Percentiles rank a stretch among this genome's conserved stretches.
Conservation (phyloP, 2,797 vertebrate species). For the Calcarius lapponicus region DNA sequence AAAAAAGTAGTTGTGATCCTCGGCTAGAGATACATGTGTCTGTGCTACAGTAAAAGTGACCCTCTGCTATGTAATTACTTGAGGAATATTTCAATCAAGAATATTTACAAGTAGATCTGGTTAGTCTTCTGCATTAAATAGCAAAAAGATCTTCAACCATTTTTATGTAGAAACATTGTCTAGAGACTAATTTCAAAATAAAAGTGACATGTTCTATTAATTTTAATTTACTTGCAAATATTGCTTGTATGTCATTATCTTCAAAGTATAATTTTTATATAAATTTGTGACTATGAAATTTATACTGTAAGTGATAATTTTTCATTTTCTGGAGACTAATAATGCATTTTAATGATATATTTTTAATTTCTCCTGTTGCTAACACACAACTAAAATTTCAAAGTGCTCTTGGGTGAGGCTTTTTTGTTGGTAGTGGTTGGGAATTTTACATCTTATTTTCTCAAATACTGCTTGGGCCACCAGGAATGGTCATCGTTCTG, state of each 20-base stretch:
- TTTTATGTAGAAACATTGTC: background rate
- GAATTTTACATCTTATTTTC: background rate
- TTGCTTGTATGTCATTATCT: background rate
- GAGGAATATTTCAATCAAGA: background rate
- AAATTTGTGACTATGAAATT: background rate
- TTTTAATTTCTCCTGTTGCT: background rate
- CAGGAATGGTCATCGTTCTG: background rate
- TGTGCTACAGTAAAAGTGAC: background rate
- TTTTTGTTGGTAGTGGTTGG: background rate
- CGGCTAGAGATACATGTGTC: background rate
- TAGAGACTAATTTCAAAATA: background rate
- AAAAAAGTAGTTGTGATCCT: background rate
- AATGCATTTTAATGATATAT: background rate
- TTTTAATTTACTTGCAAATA: background rate
- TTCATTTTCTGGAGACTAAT: background rate
- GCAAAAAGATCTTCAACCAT: background rate
- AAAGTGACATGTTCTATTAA: background rate
- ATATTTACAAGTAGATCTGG: background rate
- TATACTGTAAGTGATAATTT: background rate
- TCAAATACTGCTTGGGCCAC: background rate
- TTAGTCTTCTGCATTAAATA: background rate
- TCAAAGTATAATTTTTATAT: background rate
- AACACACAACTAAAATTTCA: background rate
- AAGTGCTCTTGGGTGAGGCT: fast-evolving
- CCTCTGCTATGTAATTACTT: background rate